A percentile compares a stretch with the other conserved stretches of the same genome.
These are phyloP conservation scores for Sceloporus undulatus DNA, from an alignment of 2,113 vertebrate genomes.

Conservation along the genomic window DNA sequence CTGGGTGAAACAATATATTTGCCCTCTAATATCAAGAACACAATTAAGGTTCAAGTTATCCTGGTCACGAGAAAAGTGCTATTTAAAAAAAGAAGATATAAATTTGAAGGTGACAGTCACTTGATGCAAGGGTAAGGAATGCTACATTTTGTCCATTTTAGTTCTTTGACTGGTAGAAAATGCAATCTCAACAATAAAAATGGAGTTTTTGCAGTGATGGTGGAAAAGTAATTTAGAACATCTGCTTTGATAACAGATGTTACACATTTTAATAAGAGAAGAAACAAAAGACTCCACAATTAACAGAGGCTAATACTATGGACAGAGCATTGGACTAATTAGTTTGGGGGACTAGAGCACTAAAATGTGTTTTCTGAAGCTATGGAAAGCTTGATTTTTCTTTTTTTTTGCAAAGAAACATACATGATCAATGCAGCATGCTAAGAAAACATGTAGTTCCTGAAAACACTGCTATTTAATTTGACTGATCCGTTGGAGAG, in stretches of 20 bases:
- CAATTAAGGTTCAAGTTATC: slow-evolving; percentile 34
- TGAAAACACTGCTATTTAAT: background rate
- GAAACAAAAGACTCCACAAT: background rate
- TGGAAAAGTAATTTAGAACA: slow-evolving; percentile 24
- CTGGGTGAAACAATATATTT: slow-evolving; percentile 32
- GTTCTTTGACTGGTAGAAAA: slow-evolving; percentile 34
- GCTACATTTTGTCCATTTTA: slow-evolving; percentile 14
- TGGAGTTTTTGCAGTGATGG: background rate
- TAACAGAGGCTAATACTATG: background rate
- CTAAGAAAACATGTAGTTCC: background rate
- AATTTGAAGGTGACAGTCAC: slow-evolving; percentile 34
- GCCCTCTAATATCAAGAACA: slow-evolving; percentile 32
- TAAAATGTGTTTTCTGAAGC: background rate
- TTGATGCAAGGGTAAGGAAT: slow-evolving; percentile 22
- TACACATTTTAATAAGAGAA: slow-evolving; percentile 3
- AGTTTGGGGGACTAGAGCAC: background rate
- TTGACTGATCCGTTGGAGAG: background rate
- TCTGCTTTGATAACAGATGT: background rate
- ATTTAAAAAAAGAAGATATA: slow-evolving; percentile 24
- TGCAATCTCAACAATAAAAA: slow-evolving; percentile 21
- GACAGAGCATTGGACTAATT: background rate
- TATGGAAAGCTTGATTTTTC: background rate
- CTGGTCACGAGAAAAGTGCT: slow-evolving; percentile 24
- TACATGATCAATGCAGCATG: background rate
- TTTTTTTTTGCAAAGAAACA: background rate